phyloP scores from a whole-genome alignment of 2,113 vertebrate genomes.

The Vidua macroura region DNA sequence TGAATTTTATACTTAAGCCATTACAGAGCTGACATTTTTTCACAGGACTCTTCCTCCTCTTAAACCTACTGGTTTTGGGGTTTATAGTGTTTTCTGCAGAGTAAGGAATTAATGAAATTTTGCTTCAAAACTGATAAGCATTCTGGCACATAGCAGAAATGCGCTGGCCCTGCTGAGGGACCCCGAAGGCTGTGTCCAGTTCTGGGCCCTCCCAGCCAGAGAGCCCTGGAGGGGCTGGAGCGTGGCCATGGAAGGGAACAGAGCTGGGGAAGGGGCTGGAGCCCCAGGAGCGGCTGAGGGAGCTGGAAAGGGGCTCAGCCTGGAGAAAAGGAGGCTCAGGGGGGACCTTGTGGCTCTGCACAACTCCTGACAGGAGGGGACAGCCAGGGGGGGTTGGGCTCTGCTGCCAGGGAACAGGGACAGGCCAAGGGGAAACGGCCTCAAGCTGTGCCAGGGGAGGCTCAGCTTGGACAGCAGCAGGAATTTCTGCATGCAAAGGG shows the following conservation, averaged over 20 bases:
- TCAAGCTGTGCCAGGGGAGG: too few relatives aligned
- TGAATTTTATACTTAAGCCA: fast-evolving
- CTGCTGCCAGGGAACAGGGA: neutral
- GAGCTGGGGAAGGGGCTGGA: neutral
- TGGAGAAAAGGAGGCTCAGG: neutral
- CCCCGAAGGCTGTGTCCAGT: neutral
- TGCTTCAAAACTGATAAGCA: neutral
- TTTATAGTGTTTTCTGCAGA: neutral
- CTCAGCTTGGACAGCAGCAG: too few relatives aligned
- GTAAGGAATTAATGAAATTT: neutral
- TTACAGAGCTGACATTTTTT: neutral
- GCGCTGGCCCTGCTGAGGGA: neutral
- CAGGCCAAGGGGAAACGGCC: neutral
- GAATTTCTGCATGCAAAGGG: too few relatives aligned
- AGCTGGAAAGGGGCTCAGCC: neutral
- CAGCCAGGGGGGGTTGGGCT: neutral
- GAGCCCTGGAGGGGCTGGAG: neutral
- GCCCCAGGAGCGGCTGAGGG: neutral
- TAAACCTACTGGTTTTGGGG: neutral
- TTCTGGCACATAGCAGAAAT: neutral
- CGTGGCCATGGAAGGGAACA: fast-evolving
- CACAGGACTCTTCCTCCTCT: neutral
- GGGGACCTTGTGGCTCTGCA: neutral
- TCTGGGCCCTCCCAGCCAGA: neutral
- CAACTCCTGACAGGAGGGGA: neutral